Percentiles rank a stretch among this genome's conserved stretches.
These are phyloP conservation scores for Neoarius graeffei DNA, from an alignment of 2,113 vertebrate genomes.

Conservation along the genomic window DNA sequence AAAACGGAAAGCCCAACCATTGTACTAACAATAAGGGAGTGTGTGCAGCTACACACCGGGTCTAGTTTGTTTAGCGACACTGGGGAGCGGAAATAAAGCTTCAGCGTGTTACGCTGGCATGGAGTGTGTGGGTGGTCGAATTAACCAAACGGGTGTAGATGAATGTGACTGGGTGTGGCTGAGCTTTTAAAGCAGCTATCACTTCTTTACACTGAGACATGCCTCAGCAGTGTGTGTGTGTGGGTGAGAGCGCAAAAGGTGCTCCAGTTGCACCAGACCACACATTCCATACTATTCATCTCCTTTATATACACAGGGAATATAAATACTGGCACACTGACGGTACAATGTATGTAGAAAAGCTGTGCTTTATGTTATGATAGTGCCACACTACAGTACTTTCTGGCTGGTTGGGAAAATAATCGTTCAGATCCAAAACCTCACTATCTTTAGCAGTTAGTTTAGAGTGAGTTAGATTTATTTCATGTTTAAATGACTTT, in stretches of 20 bases:
- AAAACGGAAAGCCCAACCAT: not conserved
- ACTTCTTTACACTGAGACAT: not conserved
- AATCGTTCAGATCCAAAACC: not conserved
- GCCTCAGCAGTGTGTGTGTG: not conserved
- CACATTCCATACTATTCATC: slow-evolving; percentile 14
- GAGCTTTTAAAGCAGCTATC: slow-evolving; percentile 11
- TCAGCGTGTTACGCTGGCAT: not conserved
- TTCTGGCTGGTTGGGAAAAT: not conserved
- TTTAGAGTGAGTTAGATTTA: not conserved
- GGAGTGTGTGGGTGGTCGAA: not conserved
- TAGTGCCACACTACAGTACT: too few species aligned
- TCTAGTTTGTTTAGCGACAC: not conserved
- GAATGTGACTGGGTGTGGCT: slow-evolving; percentile 10
- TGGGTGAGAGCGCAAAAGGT: not conserved
- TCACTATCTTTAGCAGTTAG: not conserved
- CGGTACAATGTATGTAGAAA: not conserved
- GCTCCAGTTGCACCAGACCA: not conserved
- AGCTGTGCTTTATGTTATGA: not conserved
- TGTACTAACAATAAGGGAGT: slow-evolving; percentile 7
- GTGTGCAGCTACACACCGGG: not conserved
- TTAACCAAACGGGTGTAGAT: not conserved
- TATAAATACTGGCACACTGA: not conserved
- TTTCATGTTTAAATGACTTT: not conserved
- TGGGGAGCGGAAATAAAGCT: not conserved
- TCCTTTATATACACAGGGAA: not conserved